Base-by-base conservation (phyloP, 1,140 invertebrate genomes). In the Anastatus disparis region DNA sequence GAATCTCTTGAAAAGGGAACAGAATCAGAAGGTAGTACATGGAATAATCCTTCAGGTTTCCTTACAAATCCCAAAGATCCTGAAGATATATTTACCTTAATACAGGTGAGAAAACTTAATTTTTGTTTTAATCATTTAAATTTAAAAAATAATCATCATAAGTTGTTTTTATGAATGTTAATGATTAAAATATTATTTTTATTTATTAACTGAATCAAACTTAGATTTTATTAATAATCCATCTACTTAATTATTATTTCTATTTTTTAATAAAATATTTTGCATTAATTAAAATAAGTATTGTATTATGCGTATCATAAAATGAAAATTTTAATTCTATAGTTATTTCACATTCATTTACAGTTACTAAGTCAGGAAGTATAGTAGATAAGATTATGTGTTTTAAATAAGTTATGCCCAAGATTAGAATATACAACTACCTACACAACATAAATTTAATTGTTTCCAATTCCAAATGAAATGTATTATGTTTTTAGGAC, bases 1-100 rank as follows among this genome's bases (percentile, higher is more conserved):
- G 89, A 90, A 40, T 89, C 89, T 10, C 87, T 88, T 0, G 89
- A 84, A 59, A 86, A 78, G 3, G 85, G 86, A 56, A 85, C 86
- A 35, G 87, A 87, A 56, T 76, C 74, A 22, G 85, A 83, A 22
- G 87, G 88, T 44, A 80, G 78, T 4, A 81, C 83, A 10, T 86
- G 86, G 85, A 82, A 83, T 59, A 85, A 79, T 70, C 78, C 85
- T 15, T 82, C 77, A 2, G 86, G 84, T 10, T 86, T 86, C 71
- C 72, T 87, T 0, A 80, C 81, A 7, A 77, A 81, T 12, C 74
- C 84, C 1, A 85, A 83, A 71, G 69, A 74, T 26, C 26, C 77
- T 2, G 80, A 86, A 17, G 84, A 87, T 63, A 86, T 88, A 67
- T 77, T 87, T 48, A 74, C 75, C 27, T 76, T 83, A 65, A 80